Base-by-base conservation (phyloP, 2,888 invertebrate genomes). In the Sthenelais limicola region DNA sequence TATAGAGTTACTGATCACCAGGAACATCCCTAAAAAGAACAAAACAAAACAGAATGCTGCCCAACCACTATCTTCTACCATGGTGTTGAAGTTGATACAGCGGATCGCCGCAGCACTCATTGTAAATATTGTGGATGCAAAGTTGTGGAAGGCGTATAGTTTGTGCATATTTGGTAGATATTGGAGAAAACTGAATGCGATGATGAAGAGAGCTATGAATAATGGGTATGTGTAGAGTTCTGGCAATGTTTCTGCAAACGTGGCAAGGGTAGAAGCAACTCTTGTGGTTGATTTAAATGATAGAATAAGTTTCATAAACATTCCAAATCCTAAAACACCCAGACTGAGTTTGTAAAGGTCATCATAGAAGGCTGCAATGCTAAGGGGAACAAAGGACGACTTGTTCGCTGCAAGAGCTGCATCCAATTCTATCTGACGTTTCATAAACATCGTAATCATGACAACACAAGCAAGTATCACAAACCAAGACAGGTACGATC, bases 401-500 rank as follows among this genome's bases (percentile, higher is more conserved):
- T 4, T 18, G 18, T 68, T 52, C 2, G 47, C 51, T 4, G 9
- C 33, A n/a, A 68, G 18, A 32, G 68, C 51, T 7, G 1, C 21
- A 33, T 32, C 35, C 1, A 68, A 24, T 30, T 32, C 35, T 5
- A 33, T 51, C 32, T 12, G 3, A 0, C 68, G 47, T 3, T 24
- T 15, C 35, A 51, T 30, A 32, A 68, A 68, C 33, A 68, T 28
- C 51, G 51, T 69, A 62, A 28, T 71, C n/a, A 51, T 62, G 58
- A 47, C 73, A 71, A 68, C 66, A 68, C 43, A 66, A 47, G 73
- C 68, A n/a, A 72, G 33, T 1, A 74, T 26, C 0, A 74, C 47
- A 26, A 69, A 32, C 56, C 73, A 69, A 35, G 74, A 71, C 48
- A 74, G 30, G 32, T 56, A 68, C 33, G 49, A 32, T n/a, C 48